Evolutionary conservation across 2,888 invertebrate species (phyloP).

Genomic region (Hyppa rectilinea): DNA sequence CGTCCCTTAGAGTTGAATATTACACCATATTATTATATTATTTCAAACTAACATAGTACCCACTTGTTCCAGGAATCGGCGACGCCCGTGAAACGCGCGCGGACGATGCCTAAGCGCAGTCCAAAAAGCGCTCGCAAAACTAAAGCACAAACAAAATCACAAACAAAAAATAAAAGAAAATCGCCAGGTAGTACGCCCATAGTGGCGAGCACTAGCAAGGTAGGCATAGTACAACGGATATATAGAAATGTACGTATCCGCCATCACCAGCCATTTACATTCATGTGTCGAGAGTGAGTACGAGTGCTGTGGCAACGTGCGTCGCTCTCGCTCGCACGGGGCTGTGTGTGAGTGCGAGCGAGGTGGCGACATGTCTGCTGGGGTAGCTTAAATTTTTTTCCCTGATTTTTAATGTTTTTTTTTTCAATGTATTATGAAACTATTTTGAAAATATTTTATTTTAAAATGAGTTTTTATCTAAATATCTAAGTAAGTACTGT

Average conservation of each 20-base stretch:
- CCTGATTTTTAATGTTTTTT: neutral
- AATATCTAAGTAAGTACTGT: neutral
- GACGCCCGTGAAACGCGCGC: conserved; percentile 82
- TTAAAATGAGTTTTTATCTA: neutral
- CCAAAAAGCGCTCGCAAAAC: conserved; percentile 81
- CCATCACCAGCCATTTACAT: conserved; percentile 86
- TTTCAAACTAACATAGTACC: conserved; percentile 11
- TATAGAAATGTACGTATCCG: conserved; percentile 91
- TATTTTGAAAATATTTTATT: too few relatives aligned
- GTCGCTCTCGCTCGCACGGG: conserved; percentile 67
- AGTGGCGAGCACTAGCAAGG: conserved; percentile 88
- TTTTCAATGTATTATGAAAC: neutral
- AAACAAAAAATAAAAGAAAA: conserved; percentile 80
- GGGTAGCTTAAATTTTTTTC: conserved; percentile 26
- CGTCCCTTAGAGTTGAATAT: neutral
- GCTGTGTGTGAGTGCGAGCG: conserved; percentile 65
- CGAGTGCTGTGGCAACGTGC: conserved; percentile 68
- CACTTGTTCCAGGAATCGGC: conserved; percentile 76
- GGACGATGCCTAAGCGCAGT: conserved; percentile 84
- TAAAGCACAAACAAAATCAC: conserved; percentile 73
- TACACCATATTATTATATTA: neutral
- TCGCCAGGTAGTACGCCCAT: conserved; percentile 86
- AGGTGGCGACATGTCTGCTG: conserved; percentile 62
- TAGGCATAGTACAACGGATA: conserved; percentile 91
- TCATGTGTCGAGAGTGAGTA: conserved; percentile 79